Evolutionary conservation across 2,797 vertebrate genomes (phyloP), one percentile per base, ranked within the genome.

Genomic region (Buphagus erythrorhynchus): DNA sequence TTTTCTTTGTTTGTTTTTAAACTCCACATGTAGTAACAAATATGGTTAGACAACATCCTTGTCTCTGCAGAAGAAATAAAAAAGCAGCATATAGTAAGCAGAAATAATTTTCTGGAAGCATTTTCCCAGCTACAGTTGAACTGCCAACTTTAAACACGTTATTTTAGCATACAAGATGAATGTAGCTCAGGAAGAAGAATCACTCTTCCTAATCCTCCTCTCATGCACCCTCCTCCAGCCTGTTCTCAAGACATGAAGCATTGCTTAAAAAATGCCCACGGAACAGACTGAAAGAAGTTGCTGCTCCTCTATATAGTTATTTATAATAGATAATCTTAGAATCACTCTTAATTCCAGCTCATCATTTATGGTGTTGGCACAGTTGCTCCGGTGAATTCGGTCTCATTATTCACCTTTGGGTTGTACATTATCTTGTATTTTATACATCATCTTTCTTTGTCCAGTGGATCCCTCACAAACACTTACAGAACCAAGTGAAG

Each of bases 281-380:
- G 66, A 93, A 95, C 67, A 84, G 87, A 81, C 58, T 40, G 62
- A 76, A 93, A 76, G 80, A 79, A 86, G 87, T 43, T 90, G 76
- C 76, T 86, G 25, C 79, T 91, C 62, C 86, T 86, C 77, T 35
- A 22, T 78, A 40, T 11, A 21, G 72, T 58, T 96, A 91, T 81
- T 90, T 95, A 84, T 95, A 94, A 96, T 73, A 86, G 93, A 95
- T 95, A 93, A 94, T 88, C 94, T 94, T 69, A 78, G 74, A 97
- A 94, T 93, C 52, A 67, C 73, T 86, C 29, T 91, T 93, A 95
- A 96, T 96, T 95, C 73, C 79, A 86, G 59, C 73, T 91, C 93
- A 95, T 94, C 79, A 84, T 79, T 96, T 95, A 88, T 46, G 40
- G 66, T 36, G 38, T 49, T 95, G 79, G 84, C 87, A 93, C 86